These are phyloP conservation scores for Sicus ferrugineus DNA, from an alignment of 2,888 invertebrate species.

Conservation along the genomic window DNA sequence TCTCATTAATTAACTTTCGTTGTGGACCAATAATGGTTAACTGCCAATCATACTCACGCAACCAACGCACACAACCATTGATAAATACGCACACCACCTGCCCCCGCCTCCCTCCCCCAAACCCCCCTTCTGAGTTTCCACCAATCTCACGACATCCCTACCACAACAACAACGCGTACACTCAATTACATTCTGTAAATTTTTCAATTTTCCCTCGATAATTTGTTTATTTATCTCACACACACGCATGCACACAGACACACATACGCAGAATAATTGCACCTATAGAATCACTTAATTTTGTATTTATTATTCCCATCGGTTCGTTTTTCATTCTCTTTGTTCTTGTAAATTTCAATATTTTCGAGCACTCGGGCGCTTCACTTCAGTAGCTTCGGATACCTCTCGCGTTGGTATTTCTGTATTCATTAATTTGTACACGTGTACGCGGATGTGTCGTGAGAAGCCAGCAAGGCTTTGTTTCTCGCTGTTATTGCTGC, in stretches of 20 bases:
- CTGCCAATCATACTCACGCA: neutral
- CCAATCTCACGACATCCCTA: neutral
- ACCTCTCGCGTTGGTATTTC: too few relatives aligned
- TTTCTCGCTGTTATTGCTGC: neutral
- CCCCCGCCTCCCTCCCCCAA: neutral
- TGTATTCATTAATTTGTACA: neutral
- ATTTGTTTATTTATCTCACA: slow-evolving; percentile 51
- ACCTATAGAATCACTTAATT: slow-evolving; percentile 31
- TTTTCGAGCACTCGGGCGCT: slow-evolving; percentile 13
- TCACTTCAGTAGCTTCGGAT: neutral
- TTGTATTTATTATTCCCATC: slow-evolving; percentile 20
- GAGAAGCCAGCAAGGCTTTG: neutral
- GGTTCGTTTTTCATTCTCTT: slow-evolving; percentile 13
- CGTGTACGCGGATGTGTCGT: neutral
- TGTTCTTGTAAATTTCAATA: slow-evolving; percentile 12
- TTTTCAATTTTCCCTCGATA: slow-evolving; percentile 59
- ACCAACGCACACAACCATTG: neutral
- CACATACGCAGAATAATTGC: neutral
- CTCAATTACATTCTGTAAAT: slow-evolving; percentile 61
- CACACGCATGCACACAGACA: neutral
- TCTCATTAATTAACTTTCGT: slow-evolving; percentile 57
- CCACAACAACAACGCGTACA: slow-evolving; percentile 28
- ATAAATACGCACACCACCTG: neutral
- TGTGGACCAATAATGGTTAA: neutral
- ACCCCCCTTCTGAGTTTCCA: neutral